Conservation (phyloP, 2,797 vertebrate genomes). For the Synanceia verrucosa region DNA sequence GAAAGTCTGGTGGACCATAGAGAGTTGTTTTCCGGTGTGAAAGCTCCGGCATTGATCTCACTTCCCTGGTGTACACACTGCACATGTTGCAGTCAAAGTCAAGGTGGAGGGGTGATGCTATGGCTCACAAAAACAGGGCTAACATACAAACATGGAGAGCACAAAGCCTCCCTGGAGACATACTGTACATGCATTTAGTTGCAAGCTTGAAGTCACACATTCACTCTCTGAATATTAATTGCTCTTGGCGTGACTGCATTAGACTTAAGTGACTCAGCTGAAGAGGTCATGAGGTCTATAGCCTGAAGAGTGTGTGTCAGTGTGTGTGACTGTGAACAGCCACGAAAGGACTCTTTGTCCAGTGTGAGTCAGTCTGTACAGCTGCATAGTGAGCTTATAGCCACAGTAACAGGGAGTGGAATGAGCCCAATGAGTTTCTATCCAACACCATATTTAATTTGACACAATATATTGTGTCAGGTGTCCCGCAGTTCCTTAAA, state of each 20-base stretch:
- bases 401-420: conserved; percentile 14
- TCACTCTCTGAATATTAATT: conserved; percentile 14
- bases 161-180: neutral
- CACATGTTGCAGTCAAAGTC: conserved; percentile 12
- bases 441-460: neutral
- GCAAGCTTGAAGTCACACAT: neutral
- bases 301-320: conserved; percentile 33
- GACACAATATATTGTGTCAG: too few relatives aligned
- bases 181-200: neutral
- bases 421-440: conserved; percentile 22
- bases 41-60: conserved; percentile 44
- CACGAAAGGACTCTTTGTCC: conserved; percentile 24
- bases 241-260: conserved; percentile 25
- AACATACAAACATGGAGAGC: neutral
- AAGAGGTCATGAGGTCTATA: conserved; percentile 31
- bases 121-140: conserved; percentile 16
- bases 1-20: conserved; percentile 40
- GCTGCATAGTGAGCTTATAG: conserved; percentile 28
- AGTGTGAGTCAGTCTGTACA: conserved; percentile 2
- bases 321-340: conserved; percentile 21
- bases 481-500: neutral
- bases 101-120: neutral
- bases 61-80: conserved; percentile 34
- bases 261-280: conserved; percentile 52
- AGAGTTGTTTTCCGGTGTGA: conserved; percentile 50